Conservation (phyloP, 2,113 vertebrate species). For the Dipodomys stephensi region DNA sequence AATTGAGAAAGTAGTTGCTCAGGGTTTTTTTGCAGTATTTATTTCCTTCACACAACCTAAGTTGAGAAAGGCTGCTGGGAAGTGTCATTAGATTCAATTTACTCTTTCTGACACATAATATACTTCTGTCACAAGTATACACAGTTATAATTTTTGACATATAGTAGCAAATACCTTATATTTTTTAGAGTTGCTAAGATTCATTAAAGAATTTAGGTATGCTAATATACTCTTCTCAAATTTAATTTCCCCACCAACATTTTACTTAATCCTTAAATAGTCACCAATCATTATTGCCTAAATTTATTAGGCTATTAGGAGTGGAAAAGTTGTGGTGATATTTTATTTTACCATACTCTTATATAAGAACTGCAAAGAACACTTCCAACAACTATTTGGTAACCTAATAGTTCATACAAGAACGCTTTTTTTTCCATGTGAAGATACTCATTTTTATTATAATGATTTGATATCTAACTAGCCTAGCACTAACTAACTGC, state of each 20-base stretch:
- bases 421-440: no score
- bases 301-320: no score
- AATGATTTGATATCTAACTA: background rate
- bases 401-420: no score
- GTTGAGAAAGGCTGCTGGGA: background rate
- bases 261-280: background rate
- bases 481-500: background rate
- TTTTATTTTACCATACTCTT: no score
- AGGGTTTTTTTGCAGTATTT: background rate
- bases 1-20: background rate
- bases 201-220: background rate
- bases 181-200: background rate
- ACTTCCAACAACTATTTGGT: no score
- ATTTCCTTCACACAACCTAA: background rate
- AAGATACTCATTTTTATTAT: background rate
- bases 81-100: background rate
- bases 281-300: background rate
- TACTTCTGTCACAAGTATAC: no score
- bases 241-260: background rate
- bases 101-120: background rate
- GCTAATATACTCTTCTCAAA: background rate
- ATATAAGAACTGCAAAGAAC: no score
- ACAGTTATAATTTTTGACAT: no score
- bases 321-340: no score
- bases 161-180: background rate